Percentiles rank a stretch among this genome's conserved stretches.
phyloP scores from a whole-genome alignment of 2,888 invertebrate species.

The Biston stratarius region DNA sequence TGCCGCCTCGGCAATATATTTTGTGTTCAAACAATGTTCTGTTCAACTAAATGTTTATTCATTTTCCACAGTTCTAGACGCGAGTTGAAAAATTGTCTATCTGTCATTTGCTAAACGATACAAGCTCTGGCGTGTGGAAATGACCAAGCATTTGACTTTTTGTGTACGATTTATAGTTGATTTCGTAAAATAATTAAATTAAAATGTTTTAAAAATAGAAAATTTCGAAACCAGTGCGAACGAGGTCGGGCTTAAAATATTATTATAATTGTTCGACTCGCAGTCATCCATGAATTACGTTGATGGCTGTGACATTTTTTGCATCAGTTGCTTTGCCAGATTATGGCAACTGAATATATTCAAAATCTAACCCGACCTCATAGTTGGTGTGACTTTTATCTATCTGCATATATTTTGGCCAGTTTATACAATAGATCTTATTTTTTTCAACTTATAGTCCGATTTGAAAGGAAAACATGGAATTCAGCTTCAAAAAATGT shows the following conservation, averaged over 20 bases:
- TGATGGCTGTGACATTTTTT: not conserved
- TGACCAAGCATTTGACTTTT: constrained; percentile 18
- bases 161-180: not conserved
- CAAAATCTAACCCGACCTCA: constrained; percentile 24
- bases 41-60: constrained; percentile 10
- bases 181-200: constrained; percentile 3
- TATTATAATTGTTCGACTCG: not conserved
- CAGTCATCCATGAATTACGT: too few species aligned
- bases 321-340: not conserved
- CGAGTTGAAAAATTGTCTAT: constrained; percentile 7
- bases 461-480: constrained; percentile 1
- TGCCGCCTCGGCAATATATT: not conserved
- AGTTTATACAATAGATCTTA: not conserved
- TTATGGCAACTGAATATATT: not conserved
- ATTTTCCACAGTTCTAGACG: constrained; percentile 17
- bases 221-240: constrained; percentile 25
- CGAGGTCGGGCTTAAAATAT: constrained; percentile 23
- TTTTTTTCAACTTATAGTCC: constrained; percentile 25
- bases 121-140: constrained; percentile 8
- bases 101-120: constrained; percentile 7
- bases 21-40: not conserved
- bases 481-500: not conserved
- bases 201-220: constrained; percentile 4
- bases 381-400: constrained; percentile 21
- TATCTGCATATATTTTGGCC: not conserved